A percentile compares a stretch with the other conserved stretches of the same genome.
phyloP scores from a whole-genome alignment of 2,888 invertebrate genomes.

The Cepaea hortensis region DNA sequence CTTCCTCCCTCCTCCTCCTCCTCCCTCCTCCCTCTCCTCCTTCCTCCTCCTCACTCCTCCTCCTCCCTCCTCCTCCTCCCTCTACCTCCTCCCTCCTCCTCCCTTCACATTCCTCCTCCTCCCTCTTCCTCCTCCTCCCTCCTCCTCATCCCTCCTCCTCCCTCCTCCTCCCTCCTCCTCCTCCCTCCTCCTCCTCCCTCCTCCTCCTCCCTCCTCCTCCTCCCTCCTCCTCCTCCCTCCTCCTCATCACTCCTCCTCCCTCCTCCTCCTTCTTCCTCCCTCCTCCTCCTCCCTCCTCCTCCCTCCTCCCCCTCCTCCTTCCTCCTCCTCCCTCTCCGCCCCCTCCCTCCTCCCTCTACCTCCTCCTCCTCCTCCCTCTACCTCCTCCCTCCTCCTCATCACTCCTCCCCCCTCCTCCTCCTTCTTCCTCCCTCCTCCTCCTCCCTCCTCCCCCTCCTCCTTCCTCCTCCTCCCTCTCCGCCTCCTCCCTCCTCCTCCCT shows the following conservation, averaged over 20 bases:
- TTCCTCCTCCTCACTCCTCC: too few relatives aligned
- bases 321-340: not conserved
- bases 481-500: too few relatives aligned
- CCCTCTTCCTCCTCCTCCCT: not conserved
- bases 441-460: too few relatives aligned
- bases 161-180: not conserved
- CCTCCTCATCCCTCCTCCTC: too few relatives aligned
- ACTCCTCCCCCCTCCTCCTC: too few relatives aligned
- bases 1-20: too few relatives aligned
- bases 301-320: not conserved
- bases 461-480: too few relatives aligned
- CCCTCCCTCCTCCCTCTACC: not conserved
- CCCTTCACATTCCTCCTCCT: too few relatives aligned
- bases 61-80: not conserved
- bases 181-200: not conserved
- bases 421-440: too few relatives aligned
- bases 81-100: not conserved
- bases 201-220: not conserved
- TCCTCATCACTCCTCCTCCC: too few relatives aligned
- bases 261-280: not conserved
- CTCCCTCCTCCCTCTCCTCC: not conserved
- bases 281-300: not conserved
- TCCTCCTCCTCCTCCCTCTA: too few relatives aligned
- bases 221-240: not conserved
- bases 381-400: too few relatives aligned